A percentile compares a stretch with the other conserved stretches of the same genome.
These are phyloP conservation scores for Phrynocephalus guinanensis DNA, from an alignment of 2,797 vertebrate genomes.

Conservation along the genomic window DNA sequence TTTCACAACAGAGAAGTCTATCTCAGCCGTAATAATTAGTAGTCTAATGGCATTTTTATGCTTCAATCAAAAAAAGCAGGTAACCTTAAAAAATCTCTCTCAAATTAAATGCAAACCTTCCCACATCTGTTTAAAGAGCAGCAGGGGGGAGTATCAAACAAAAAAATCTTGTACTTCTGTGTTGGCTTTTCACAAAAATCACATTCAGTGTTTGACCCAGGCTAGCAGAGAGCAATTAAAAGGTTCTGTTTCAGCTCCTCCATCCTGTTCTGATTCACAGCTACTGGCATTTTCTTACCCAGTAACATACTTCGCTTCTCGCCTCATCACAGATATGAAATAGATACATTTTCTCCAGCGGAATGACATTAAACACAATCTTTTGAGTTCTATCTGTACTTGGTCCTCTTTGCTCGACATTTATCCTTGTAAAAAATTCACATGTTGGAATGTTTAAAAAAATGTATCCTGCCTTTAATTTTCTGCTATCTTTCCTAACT, in stretches of 20 bases:
- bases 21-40: constrained; percentile 44
- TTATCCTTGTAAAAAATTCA: constrained; percentile 50
- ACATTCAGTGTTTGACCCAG: constrained; percentile 52
- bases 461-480: constrained; percentile 63
- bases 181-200: constrained; percentile 47
- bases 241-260: constrained; percentile 57
- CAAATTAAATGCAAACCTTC: constrained; percentile 28
- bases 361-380: constrained; percentile 43
- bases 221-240: constrained; percentile 61
- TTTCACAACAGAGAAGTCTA: constrained; percentile 22
- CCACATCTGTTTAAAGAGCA: constrained; percentile 46
- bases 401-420: constrained; percentile 61
- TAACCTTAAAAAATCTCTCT: constrained; percentile 25
- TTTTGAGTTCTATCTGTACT: constrained; percentile 46
- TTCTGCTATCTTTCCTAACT: constrained; percentile 60
- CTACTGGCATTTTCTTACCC: constrained; percentile 41
- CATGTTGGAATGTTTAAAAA: constrained; percentile 46
- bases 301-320: constrained; percentile 37
- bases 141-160: constrained; percentile 50
- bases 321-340: constrained; percentile 23
- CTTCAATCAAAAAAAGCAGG: constrained; percentile 26
- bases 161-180: constrained; percentile 50
- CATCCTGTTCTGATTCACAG: constrained; percentile 41
- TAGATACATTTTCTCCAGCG: constrained; percentile 49
- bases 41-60: constrained; percentile 34